Conservation (phyloP, 2,888 invertebrate genomes). For the Deroplatys truncata region DNA sequence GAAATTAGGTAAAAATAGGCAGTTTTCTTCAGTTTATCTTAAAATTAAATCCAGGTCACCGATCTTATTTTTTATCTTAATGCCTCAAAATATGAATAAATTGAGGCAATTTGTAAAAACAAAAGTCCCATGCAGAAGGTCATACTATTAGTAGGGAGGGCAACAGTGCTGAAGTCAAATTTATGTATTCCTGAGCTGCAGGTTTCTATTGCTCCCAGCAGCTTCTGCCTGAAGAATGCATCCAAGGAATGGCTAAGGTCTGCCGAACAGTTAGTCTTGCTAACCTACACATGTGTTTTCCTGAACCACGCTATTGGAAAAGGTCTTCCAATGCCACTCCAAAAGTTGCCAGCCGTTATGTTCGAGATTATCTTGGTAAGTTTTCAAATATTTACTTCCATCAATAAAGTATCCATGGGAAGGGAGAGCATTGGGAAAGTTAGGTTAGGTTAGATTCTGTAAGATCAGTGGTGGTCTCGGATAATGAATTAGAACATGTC, state of each 20-base stretch:
- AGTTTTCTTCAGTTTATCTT: too few species aligned
- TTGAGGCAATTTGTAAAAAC: background rate
- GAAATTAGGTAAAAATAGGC: too few species aligned
- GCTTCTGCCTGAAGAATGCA: slow-evolving; percentile 69
- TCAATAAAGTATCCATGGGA: too few species aligned
- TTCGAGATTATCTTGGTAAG: slow-evolving; percentile 67
- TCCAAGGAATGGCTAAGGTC: slow-evolving; percentile 65
- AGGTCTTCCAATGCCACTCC: slow-evolving; percentile 43
- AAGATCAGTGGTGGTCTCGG: too few species aligned
- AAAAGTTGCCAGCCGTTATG: slow-evolving; percentile 57
- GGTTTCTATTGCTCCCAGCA: slow-evolving; percentile 39
- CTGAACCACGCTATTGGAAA: slow-evolving; percentile 64
- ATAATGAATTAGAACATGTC: too few species aligned
- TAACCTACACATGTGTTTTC: slow-evolving; percentile 78
- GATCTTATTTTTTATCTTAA: too few species aligned
- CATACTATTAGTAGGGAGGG: background rate
- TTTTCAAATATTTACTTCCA: background rate
- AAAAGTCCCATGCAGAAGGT: background rate
- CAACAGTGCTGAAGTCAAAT: background rate
- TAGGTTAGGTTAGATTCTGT: too few species aligned
- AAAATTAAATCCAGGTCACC: too few species aligned
- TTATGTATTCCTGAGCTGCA: slow-evolving; percentile 11
- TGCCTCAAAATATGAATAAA: too few species aligned
- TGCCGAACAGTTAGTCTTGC: slow-evolving; percentile 75
- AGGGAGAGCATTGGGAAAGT: too few species aligned